Conservation (phyloP, 2,797 vertebrate genomes). For the Acrossocheilus wenchowensis region DNA sequence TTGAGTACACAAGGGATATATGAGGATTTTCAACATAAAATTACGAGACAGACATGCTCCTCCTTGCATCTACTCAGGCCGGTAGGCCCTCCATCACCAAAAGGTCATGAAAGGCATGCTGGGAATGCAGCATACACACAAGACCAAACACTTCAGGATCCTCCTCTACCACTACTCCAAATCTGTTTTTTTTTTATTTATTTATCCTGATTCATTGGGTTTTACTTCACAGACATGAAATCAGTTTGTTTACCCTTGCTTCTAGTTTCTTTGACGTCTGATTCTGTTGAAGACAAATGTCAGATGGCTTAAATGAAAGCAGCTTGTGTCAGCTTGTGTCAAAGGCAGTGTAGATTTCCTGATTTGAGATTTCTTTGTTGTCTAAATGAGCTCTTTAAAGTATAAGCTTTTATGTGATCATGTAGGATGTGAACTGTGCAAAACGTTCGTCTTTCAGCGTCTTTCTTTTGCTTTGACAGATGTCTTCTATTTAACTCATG, state of each 20-base stretch:
- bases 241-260: conserved; percentile 14
- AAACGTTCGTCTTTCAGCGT: background rate
- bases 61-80: background rate
- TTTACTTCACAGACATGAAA: conserved; percentile 11
- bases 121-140: conserved; percentile 45
- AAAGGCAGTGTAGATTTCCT: conserved; percentile 7
- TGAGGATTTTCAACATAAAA: background rate
- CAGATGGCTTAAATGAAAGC: background rate
- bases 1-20: background rate
- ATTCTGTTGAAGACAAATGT: background rate
- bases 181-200: background rate
- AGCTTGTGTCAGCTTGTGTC: conserved; percentile 22
- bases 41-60: background rate
- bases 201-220: background rate
- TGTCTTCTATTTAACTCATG: conserved; percentile 49
- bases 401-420: conserved; percentile 18
- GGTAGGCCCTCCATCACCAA: conserved; percentile 12
- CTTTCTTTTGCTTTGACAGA: conserved; percentile 48
- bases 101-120: conserved; percentile 56
- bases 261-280: conserved; percentile 23
- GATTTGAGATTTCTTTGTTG: conserved; percentile 23
- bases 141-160: background rate
- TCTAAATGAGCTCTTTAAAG: conserved; percentile 8
- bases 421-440: conserved; percentile 12
- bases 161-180: background rate